A percentile compares a stretch with the other conserved stretches of the same genome.
These are phyloP conservation scores for Stigmatopora nigra DNA, from an alignment of 2,113 vertebrate species.

Conservation along the genomic window DNA sequence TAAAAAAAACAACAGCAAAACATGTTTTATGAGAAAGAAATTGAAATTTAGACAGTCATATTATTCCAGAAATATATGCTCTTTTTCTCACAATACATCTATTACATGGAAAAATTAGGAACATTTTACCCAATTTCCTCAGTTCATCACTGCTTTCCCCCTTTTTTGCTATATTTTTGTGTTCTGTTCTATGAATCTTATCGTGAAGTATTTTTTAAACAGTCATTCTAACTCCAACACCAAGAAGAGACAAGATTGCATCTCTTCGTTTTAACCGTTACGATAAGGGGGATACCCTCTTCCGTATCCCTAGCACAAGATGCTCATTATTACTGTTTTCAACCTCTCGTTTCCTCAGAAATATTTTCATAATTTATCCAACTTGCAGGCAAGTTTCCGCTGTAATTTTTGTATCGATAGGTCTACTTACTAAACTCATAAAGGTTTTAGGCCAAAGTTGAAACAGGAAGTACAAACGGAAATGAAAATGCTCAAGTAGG, in stretches of 20 bases:
- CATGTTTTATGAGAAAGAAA: too few relatives aligned
- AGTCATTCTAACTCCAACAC: background rate
- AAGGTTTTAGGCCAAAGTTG: constrained; percentile 17
- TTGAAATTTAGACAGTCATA: too few relatives aligned
- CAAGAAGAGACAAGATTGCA: background rate
- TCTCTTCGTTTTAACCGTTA: background rate
- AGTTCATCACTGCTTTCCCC: background rate
- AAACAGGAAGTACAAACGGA: constrained; percentile 6
- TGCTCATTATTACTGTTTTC: background rate
- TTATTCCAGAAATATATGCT: too few relatives aligned
- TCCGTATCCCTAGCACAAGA: background rate
- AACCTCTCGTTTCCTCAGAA: background rate
- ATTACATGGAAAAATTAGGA: background rate
- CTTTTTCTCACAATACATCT: background rate
- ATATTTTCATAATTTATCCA: background rate
- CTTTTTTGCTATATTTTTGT: background rate
- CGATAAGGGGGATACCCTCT: background rate
- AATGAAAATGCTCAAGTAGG: constrained; percentile 1
- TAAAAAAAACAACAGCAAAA: too few relatives aligned
- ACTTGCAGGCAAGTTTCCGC: constrained; percentile 25
- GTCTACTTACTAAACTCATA: background rate
- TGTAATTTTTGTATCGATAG: background rate
- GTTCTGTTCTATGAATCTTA: background rate
- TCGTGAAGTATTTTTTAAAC: background rate
- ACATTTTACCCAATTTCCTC: background rate